Evolutionary conservation across 1,140 invertebrate genomes (phyloP), one percentile per base, ranked within the genome.

Genomic region (Euschistus heros): DNA sequence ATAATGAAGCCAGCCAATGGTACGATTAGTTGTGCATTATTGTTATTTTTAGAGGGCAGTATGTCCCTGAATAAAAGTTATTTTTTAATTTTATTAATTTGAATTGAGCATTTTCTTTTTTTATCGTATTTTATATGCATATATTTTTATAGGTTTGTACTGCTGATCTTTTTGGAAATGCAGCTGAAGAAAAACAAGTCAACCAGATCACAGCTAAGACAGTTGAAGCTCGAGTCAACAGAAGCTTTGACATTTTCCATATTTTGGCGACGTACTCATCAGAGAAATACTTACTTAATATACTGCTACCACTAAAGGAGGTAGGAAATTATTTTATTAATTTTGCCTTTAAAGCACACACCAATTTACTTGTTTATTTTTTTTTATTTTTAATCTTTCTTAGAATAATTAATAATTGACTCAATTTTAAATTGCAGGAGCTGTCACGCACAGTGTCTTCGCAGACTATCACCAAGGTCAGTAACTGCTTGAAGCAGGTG

Each of bases 181-280:
- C 88, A 1, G 84, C 87, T 0, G 94, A 97, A 75, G 94, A 97
- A 75, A 97, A 97, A 76, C 89, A 94, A 76, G 83, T 97, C 0
- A 80, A 82, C 0, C 88, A 90, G 70, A 87, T 97, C 37, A 83
- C 84, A 8, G 82, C 80, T 20, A 93, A 94, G 75, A 81, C 84
- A 7, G 82, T 85, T 0, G 89, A 92, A 79, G 88, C 89, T 0
- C 87, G 86, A 72, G 79, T 81, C 0, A 85, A 85, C n/a, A 97
- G 93, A 75, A 93, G 91, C 72, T 94, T 85, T 69, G 84, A 93
- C 18, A 92, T 91, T 0, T 84, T 94, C 57, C 81, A 86, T 69
- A 88, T 96, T 68, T 75, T 94, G 0, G 86, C 89, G 0, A 80
- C 87, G 70, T 88, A 84, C 73, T 84, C 95, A 17, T 85, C 86